A percentile compares a stretch with the other conserved stretches of the same genome.
phyloP scores from a whole-genome alignment of 2,888 invertebrate genomes.

The Aphodius sticticus region DNA sequence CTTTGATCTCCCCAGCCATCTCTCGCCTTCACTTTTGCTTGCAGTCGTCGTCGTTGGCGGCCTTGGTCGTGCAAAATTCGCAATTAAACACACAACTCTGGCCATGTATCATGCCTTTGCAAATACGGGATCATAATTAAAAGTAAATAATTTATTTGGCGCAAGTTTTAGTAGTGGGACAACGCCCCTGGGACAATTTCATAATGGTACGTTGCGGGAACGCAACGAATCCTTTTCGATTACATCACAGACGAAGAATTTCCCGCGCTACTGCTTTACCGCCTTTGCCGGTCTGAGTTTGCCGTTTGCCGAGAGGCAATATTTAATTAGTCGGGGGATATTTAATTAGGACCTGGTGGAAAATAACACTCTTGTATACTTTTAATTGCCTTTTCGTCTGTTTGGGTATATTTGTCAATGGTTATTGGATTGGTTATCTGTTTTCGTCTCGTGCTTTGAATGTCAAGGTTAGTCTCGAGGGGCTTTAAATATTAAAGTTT shows the following conservation, averaged over 20 bases:
- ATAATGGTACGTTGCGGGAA: not conserved
- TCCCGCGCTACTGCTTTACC: not conserved
- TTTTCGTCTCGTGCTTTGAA: not conserved
- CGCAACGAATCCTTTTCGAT: not conserved
- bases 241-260: not conserved
- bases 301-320: not conserved
- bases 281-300: not conserved
- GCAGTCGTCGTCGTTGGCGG: not conserved
- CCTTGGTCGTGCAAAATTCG: not conserved
- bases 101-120: not conserved
- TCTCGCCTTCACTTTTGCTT: not conserved
- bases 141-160: constrained; percentile 4
- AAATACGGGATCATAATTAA: constrained; percentile 4
- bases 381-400: not conserved
- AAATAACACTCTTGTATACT: not conserved
- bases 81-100: not conserved
- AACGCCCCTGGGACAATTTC: not conserved
- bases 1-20: not conserved
- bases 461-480: no score
- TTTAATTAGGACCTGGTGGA: not conserved
- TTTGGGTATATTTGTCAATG: not conserved
- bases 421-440: not conserved
- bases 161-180: not conserved
- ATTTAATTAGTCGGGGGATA: not conserved
- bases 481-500: no score